Evolutionary conservation across 2,888 invertebrate species (phyloP).

Genomic region (Euplagia quadripunctaria): DNA sequence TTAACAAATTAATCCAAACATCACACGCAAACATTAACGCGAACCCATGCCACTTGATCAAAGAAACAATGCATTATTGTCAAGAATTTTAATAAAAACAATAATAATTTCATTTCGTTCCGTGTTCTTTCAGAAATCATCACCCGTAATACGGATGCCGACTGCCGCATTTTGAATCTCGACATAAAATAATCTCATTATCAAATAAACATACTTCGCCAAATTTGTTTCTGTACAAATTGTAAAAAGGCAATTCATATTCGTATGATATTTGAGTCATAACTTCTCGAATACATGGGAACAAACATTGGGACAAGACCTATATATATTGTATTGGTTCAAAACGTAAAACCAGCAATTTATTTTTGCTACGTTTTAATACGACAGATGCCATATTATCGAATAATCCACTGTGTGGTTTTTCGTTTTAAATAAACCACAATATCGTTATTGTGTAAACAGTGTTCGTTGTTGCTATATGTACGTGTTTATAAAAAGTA

Average conservation of each 20-base stretch:
- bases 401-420: slow-evolving; percentile 10
- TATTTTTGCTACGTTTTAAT: slow-evolving; percentile 37
- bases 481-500: not conserved
- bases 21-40: not conserved
- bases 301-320: slow-evolving; percentile 30
- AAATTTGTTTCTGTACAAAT: slow-evolving; percentile 16
- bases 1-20: not conserved
- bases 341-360: slow-evolving; percentile 38
- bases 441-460: not conserved
- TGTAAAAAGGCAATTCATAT: slow-evolving; percentile 42
- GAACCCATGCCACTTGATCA: not conserved
- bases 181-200: slow-evolving; percentile 18
- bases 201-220: slow-evolving; percentile 23
- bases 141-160: slow-evolving; percentile 1
- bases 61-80: not conserved
- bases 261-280: slow-evolving; percentile 35
- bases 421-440: slow-evolving; percentile 1
- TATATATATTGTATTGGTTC: slow-evolving; percentile 45
- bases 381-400: slow-evolving; percentile 7
- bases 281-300: slow-evolving; percentile 25
- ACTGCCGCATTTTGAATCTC: not conserved
- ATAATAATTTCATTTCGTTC: not conserved
- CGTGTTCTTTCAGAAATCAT: not conserved
- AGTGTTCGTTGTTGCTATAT: not conserved
- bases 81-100: slow-evolving; percentile 1